Base-by-base conservation (phyloP, 2,113 vertebrate genomes). In the Salminus brasiliensis region DNA sequence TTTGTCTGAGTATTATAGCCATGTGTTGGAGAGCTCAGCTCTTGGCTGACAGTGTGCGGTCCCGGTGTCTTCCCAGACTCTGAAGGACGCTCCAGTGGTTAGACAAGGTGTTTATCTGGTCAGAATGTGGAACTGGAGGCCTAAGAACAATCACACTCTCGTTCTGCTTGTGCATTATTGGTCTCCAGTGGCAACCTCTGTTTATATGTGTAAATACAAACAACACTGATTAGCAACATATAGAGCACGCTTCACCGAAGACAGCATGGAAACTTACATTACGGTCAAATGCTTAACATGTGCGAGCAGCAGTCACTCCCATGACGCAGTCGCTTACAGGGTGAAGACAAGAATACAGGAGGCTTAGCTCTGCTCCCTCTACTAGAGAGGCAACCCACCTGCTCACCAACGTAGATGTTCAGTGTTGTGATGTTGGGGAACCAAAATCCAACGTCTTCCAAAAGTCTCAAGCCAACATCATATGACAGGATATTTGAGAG, bases 1-100 rank as follows among this genome's bases (percentile, higher is more conserved):
- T 94, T 91, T 92, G 89, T 90, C 90, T 87, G 25, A 87, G 93
- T 93, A 92, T 93, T 93, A 90, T 87, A 92, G 88, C 91, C 92
- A 92, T 92, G 90, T 93, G 92, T 91, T 66, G 43, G 32, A n/a
- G n/a, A n/a, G n/a, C n/a, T n/a, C n/a, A n/a, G n/a, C n/a, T n/a
- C n/a, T n/a, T n/a, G n/a, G n/a, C n/a, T n/a, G n/a, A n/a, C n/a
- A n/a, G 90, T 93, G 92, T 93, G 93, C 89, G 91, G 93, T 93
- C 91, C 85, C 85, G 82, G 83, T 87, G 83, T 91, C 88, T 90
- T 88, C 90, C 87, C 62, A 88, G 87, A 86, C 83, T 89, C 81
- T 83, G 86, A 87, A 85, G 53, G 77, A 83, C 74, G 80, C 68
- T 63, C 67, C n/a, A 59, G 69, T 23, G 29, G 53, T 30, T 13